Evolutionary conservation across 2,888 invertebrate species (phyloP).

Genomic region (Prosopocoilus inquinatus): DNA sequence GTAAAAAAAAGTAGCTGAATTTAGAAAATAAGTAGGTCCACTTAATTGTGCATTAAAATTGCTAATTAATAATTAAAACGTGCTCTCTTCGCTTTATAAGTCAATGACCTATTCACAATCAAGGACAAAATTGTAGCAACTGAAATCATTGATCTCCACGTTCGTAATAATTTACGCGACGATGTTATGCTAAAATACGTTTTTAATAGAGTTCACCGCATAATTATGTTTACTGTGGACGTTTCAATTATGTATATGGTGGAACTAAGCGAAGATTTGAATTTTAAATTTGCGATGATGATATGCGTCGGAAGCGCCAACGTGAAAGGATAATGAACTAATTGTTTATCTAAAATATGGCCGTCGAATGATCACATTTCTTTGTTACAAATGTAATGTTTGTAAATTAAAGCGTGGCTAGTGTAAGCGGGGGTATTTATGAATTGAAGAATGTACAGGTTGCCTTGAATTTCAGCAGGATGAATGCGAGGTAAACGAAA

Average conservation of each 20-base stretch:
- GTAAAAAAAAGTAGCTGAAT: background rate
- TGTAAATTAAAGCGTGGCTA: constrained; percentile 33
- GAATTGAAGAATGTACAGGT: constrained; percentile 14
- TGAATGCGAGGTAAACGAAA: constrained; percentile 8
- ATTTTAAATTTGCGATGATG: too few relatives aligned
- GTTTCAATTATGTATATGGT: too few relatives aligned
- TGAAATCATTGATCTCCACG: too few relatives aligned
- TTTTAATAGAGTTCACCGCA: background rate
- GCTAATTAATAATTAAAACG: constrained; percentile 10
- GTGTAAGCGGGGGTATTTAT: constrained; percentile 22
- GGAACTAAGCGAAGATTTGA: too few relatives aligned
- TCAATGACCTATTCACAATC: constrained; percentile 28
- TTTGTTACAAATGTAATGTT: constrained; percentile 48
- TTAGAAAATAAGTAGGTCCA: background rate
- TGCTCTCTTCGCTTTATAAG: constrained; percentile 14
- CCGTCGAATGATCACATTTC: constrained; percentile 51
- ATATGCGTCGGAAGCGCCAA: background rate
- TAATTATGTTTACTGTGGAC: too few relatives aligned
- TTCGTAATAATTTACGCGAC: too few relatives aligned
- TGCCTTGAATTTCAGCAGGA: constrained; percentile 13
- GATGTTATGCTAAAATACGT: background rate
- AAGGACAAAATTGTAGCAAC: constrained; percentile 11
- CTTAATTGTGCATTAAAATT: constrained; percentile 7
- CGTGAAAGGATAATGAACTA: constrained; percentile 7
- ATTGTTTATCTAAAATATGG: constrained; percentile 41